These are phyloP conservation scores for Calliphora vicina DNA, from an alignment of 1,140 invertebrate genomes.

Conservation along the genomic window DNA sequence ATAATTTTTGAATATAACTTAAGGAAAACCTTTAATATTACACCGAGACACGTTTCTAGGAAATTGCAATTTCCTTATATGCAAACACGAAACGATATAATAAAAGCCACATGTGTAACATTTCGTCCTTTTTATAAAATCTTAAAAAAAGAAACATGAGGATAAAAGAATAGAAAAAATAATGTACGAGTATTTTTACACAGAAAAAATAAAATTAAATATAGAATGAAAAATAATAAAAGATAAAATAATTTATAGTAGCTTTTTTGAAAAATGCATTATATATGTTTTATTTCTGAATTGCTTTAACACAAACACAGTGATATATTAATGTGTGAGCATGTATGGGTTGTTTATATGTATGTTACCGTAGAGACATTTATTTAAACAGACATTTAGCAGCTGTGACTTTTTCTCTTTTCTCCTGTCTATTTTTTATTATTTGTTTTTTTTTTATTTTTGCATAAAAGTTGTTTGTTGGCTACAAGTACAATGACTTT, in stretches of 20 bases:
- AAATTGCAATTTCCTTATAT: conserved; percentile 33
- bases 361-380: not conserved
- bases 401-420: conserved; percentile 17
- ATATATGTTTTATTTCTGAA: not conserved
- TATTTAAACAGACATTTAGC: conserved; percentile 28
- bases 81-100: conserved; percentile 21
- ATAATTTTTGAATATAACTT: not conserved
- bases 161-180: not conserved
- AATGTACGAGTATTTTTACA: not conserved
- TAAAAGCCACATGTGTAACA: conserved; percentile 24
- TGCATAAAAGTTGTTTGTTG: not conserved
- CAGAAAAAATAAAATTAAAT: not conserved
- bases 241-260: conserved; percentile 23
- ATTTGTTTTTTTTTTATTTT: no score
- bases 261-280: conserved; percentile 27
- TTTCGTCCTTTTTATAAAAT: not conserved
- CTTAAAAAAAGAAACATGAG: not conserved
- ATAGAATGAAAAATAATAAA: not conserved
- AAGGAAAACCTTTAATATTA: conserved; percentile 21
- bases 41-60: not conserved
- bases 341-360: not conserved
- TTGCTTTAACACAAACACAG: no score
- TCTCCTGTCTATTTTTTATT: not conserved
- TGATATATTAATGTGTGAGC: not conserved
- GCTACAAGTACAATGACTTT: conserved; percentile 11